Evolutionary conservation across 2,797 vertebrate species (phyloP).

Genomic region (Rhinella marina): DNA sequence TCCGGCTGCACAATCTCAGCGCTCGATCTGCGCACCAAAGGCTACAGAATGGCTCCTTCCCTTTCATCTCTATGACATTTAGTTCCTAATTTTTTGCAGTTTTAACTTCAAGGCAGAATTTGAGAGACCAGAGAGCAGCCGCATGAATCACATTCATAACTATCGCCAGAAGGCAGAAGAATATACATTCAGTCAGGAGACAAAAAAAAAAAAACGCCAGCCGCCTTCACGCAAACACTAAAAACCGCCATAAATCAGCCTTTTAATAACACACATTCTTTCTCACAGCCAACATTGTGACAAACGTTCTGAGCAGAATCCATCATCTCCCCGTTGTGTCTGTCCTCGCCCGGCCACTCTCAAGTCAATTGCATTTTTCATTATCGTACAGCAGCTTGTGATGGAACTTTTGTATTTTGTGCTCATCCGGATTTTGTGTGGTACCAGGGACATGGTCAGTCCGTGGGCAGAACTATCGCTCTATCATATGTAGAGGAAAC

Average conservation of each 20-base stretch:
- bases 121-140: constrained; percentile 1
- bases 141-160: constrained; percentile 40
- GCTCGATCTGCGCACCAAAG: no score
- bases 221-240: constrained; percentile 53
- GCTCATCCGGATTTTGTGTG: neutral
- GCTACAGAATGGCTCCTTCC: neutral
- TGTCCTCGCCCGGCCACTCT: constrained; percentile 26
- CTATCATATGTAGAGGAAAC: no score
- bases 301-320: constrained; percentile 52
- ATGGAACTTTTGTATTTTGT: constrained; percentile 18
- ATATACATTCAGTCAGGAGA: constrained; percentile 35
- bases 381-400: constrained; percentile 35
- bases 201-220: constrained; percentile 29
- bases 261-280: constrained; percentile 57
- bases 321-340: constrained; percentile 49
- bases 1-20: neutral
- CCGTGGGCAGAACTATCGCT: neutral
- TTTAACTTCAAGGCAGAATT: constrained; percentile 10
- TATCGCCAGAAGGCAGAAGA: constrained; percentile 38
- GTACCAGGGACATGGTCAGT: no score
- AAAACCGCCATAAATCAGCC: constrained; percentile 55
- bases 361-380: constrained; percentile 37
- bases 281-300: constrained; percentile 54
- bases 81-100: neutral
- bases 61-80: neutral